Evolutionary conservation across 2,888 invertebrate genomes (phyloP), one percentile per base, ranked within the genome.

Genomic region (Pediacus dermestoides): DNA sequence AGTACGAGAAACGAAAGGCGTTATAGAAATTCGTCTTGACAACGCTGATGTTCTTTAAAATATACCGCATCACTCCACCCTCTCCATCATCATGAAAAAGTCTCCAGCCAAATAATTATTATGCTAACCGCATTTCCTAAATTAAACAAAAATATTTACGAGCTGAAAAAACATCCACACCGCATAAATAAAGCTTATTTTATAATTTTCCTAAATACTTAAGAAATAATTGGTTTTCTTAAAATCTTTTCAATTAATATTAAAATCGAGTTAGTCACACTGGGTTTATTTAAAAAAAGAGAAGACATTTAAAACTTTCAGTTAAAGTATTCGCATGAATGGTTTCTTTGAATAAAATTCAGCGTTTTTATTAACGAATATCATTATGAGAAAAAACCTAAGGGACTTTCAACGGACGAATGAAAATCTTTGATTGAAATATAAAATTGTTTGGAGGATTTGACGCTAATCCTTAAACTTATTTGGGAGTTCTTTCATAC

Each of bases 311-410:
- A 33, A 27, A 33, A 33, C 21, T 30, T 15, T 16, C 12, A 28
- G n/a, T 15, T 28, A 6, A 23, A 13, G 21, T 30, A 28, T 34
- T 27, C 22, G 39, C 39, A 22, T 28, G 39, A 39, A 34, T 30
- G 16, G 12, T 16, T 30, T 23, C 13, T 34, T 34, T 39, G 33
- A 39, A 39, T 34, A 39, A 34, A 30, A 34, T 39, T 33, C 16
- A 12, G 3, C 12, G 12, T 13, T 28, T 28, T 18, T 18, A 18
- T 18, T 18, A 18, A 7, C 6, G 21, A 7, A 18, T 18, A n/a
- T n/a, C n/a, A n/a, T 18, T 18, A 18, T 18, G 21, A 18, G 21
- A n/a, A n/a, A n/a, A 18, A 18, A 7, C 21, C 6, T 18, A n/a
- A 7, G 21, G n/a, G n/a, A 18, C n/a, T 18, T 18, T 18, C 6